These are phyloP conservation scores for Ceratotherium simum DNA, from an alignment of 2,113 vertebrate genomes.

Conservation along the genomic window DNA sequence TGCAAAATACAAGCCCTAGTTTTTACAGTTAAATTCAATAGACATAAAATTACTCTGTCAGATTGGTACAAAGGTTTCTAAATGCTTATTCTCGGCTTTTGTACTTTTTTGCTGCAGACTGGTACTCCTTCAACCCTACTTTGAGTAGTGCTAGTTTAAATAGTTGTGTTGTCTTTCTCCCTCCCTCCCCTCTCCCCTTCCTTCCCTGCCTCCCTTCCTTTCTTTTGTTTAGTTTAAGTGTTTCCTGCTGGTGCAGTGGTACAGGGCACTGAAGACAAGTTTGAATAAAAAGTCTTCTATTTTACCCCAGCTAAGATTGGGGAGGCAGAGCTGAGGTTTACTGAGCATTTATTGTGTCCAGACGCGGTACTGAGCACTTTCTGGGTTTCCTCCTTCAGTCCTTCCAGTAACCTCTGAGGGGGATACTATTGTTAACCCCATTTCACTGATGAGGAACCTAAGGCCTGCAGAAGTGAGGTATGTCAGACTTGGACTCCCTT, in stretches of 20 bases:
- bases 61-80: constrained; percentile 22
- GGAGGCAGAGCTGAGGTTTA: neutral
- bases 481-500: neutral
- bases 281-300: neutral
- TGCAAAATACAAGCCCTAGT: neutral
- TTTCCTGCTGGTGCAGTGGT: neutral
- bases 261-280: neutral
- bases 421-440: neutral
- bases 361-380: neutral
- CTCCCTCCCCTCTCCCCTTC: neutral
- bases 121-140: neutral
- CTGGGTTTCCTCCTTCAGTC: neutral
- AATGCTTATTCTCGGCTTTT: constrained; percentile 16
- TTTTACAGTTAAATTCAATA: constrained; percentile 5
- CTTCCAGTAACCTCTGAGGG: neutral
- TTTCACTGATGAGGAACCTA: neutral
- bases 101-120: neutral
- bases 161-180: neutral
- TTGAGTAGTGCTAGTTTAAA: neutral
- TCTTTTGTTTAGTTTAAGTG: neutral
- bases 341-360: constrained; percentile 3
- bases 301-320: neutral
- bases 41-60: constrained; percentile 15
- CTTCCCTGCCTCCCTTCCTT: neutral
- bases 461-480: neutral